Percentiles rank a stretch among this genome's conserved stretches.
phyloP scores from a whole-genome alignment of 2,888 invertebrate species.

The Acronicta psi region DNA sequence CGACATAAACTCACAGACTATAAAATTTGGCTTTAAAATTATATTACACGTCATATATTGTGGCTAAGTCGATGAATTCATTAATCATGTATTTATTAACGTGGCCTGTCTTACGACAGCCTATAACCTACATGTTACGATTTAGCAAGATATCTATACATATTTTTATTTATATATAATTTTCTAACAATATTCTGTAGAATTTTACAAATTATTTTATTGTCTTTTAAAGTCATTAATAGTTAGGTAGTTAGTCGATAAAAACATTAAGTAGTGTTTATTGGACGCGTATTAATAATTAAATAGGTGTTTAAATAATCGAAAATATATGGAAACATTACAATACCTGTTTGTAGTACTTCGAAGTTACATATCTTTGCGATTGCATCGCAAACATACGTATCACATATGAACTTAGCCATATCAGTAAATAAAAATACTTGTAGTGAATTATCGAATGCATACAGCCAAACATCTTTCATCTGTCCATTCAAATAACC shows the following conservation, averaged over 20 bases:
- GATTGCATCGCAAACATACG: slow-evolving; percentile 53
- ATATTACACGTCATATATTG: slow-evolving; percentile 83
- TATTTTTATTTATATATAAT: slow-evolving; percentile 83
- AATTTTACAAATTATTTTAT: slow-evolving; percentile 84
- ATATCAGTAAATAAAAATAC: slow-evolving; percentile 50
- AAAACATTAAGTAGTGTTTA: slow-evolving; percentile 74
- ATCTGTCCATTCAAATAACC: slow-evolving; percentile 18
- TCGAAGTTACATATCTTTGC: slow-evolving; percentile 78
- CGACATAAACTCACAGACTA: slow-evolving; percentile 89
- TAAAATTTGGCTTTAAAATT: slow-evolving; percentile 89
- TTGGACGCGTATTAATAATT: slow-evolving; percentile 76
- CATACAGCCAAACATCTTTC: slow-evolving; percentile 22
- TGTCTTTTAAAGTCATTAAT: slow-evolving; percentile 77
- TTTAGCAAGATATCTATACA: slow-evolving; percentile 81
- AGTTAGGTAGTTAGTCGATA: slow-evolving; percentile 76
- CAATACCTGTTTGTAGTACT: slow-evolving; percentile 65
- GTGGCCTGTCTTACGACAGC: slow-evolving; percentile 60
- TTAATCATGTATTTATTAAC: slow-evolving; percentile 82
- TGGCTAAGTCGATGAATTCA: slow-evolving; percentile 85
- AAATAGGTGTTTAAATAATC: slow-evolving; percentile 73
- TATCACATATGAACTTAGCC: slow-evolving; percentile 53
- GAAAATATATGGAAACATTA: slow-evolving; percentile 61
- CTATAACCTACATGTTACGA: slow-evolving; percentile 76
- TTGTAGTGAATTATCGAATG: slow-evolving; percentile 52
- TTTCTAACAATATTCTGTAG: slow-evolving; percentile 87